Percentiles rank a stretch among this genome's conserved stretches.
These are phyloP conservation scores for Thunnus albacares DNA, from an alignment of 2,797 vertebrate species.

Conservation along the genomic window DNA sequence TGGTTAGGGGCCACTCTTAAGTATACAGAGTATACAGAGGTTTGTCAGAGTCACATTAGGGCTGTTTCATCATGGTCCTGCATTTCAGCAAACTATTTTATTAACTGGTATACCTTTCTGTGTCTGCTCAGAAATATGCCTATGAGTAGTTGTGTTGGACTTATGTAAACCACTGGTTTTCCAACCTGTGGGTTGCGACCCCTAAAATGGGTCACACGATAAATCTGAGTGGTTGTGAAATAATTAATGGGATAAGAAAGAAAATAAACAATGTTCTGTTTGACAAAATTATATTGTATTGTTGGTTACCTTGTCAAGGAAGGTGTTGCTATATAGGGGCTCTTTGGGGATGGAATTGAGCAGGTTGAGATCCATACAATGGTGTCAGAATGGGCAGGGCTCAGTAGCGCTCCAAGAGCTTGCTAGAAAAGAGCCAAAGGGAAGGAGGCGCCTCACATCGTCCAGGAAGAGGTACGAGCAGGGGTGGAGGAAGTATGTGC, in stretches of 20 bases:
- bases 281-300: background rate
- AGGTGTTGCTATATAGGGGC: background rate
- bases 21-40: background rate
- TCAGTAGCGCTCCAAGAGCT: background rate
- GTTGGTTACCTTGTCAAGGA: background rate
- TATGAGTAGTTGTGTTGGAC: background rate
- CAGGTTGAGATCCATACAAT: background rate
- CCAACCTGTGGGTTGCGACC: background rate
- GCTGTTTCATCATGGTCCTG: background rate
- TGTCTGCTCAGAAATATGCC: background rate
- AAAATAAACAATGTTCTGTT: background rate
- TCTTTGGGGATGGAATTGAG: too few species aligned
- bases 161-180: background rate
- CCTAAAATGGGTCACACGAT: background rate
- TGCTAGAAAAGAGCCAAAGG: background rate
- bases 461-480: constrained; percentile 1
- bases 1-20: background rate
- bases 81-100: background rate
- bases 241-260: background rate
- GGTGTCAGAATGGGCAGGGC: background rate
- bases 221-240: background rate
- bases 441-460: background rate
- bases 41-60: background rate
- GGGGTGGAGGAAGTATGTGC: background rate
- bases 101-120: background rate